Conservation (phyloP, 2,113 vertebrate species). For the Leiothrix lutea region DNA sequence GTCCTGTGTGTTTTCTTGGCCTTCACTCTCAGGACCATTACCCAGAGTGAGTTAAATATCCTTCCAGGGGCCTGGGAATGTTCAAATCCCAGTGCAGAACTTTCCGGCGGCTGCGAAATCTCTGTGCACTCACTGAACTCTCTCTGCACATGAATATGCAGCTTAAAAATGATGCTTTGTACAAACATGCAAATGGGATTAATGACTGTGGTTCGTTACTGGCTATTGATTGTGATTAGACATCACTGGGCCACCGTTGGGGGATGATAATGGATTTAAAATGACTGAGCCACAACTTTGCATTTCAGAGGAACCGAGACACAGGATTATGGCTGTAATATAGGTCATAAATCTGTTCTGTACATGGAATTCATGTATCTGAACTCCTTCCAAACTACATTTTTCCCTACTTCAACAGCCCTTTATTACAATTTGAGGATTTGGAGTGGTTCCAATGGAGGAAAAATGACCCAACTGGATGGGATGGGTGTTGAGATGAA, state of each 20-base stretch:
- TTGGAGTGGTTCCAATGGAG: neutral
- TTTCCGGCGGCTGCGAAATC: neutral
- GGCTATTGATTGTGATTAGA: conserved; percentile 22
- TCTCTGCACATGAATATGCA: neutral
- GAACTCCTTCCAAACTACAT: conserved; percentile 39
- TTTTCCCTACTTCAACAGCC: neutral
- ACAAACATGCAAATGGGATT: conserved; percentile 25
- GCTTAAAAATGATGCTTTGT: conserved; percentile 19
- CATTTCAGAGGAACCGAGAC: neutral
- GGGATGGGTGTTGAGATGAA: conserved; percentile 13
- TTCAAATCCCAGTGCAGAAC: neutral
- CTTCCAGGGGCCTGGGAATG: neutral
- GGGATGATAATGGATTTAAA: conserved; percentile 20
- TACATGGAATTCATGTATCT: conserved; percentile 5
- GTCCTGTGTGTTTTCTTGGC: neutral
- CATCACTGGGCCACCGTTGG: neutral
- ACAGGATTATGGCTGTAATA: conserved; percentile 20
- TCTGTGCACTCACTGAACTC: neutral
- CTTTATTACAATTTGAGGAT: neutral
- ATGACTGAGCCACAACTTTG: neutral
- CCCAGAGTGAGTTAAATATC: neutral
- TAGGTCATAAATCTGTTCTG: conserved; percentile 20
- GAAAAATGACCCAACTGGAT: neutral
- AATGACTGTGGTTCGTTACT: conserved; percentile 26
- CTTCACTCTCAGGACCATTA: neutral